Evolutionary conservation across 2,113 vertebrate species (phyloP).

Genomic region (Eudyptes chrysolophus): DNA sequence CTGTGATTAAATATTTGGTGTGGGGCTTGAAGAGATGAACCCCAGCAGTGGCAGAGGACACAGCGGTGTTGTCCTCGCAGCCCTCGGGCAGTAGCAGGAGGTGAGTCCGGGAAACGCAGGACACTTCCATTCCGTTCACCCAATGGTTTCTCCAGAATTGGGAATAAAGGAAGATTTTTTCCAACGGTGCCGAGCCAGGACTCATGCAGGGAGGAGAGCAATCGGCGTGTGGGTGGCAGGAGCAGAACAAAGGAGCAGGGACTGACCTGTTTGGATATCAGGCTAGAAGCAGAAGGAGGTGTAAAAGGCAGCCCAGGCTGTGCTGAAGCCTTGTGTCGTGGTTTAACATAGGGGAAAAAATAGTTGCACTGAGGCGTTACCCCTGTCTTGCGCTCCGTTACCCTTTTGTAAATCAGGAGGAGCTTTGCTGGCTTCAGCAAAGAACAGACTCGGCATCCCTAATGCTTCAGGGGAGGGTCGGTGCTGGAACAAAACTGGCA

Average conservation of each 20-base stretch:
- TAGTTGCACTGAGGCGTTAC: rapidly evolving
- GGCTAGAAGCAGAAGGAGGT: not conserved
- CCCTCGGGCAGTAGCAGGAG: not conserved
- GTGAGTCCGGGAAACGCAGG: not conserved
- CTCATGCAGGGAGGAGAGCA: not conserved
- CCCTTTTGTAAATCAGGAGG: not conserved
- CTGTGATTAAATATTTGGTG: not conserved
- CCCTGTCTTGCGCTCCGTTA: not conserved
- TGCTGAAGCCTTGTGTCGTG: not conserved
- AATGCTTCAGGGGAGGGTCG: not conserved
- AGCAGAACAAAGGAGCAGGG: not conserved
- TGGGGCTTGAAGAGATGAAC: not conserved
- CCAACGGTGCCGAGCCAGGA: not conserved
- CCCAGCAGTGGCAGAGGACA: not conserved
- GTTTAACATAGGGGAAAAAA: no score
- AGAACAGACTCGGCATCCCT: not conserved
- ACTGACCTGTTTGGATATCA: not conserved
- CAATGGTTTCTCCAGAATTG: not conserved
- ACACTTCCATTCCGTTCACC: not conserved
- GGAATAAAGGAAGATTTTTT: not conserved
- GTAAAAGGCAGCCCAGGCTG: not conserved
- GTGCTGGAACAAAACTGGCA: not conserved
- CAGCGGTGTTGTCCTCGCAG: not conserved
- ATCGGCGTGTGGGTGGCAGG: not conserved
- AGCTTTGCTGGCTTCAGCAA: not conserved